Evolutionary conservation across 2,113 vertebrate genomes (phyloP), one percentile per base, ranked within the genome.

Genomic region (Poeciliopsis turrubarensis): DNA sequence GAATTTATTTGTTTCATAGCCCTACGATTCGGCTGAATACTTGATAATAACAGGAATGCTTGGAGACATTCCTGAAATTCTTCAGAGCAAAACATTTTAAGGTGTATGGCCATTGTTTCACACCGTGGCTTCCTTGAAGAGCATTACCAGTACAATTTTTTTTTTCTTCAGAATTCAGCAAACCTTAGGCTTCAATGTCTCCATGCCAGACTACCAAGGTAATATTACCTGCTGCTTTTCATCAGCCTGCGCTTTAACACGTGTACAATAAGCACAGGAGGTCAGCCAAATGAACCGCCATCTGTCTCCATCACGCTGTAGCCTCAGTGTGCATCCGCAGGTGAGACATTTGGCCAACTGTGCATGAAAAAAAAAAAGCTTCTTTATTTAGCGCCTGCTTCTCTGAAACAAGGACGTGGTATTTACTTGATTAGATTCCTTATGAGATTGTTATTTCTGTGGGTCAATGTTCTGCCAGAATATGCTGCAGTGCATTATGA

Each of bases 181-280:
- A 68, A 13, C 7, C 7, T 3, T 54, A 63, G 29, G 65, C 65
- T 68, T 13, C 0, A 19, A 70, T 34, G 30, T 72, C 32, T 77
- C 62, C 73, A 30, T 39, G 68, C 65, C 25, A 13, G 70, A 60
- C 57, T 62, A 47, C 57, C 27, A 19, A 76, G 22, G 60, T 34
- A 80, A 79, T 78, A n/a, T 63, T 41, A 47, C 61, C 73, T 30
- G 60, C n/a, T 68, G 77, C 44, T 15, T 72, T 29, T 70, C 75
- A 79, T 81, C 82, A 83, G 60, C 37, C 31, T 64, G 27, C 44
- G 65, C 25, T 14, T 71, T 22, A 61, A 26, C 68, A 70, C 25
- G 9, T 70, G 68, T 51, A 68, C 17, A 51, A 17, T 68, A 30
- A 60, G 34, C 6, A 37, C 68, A 60, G 60, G 74, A 77, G 65